Percentiles rank a stretch among this genome's conserved stretches.
phyloP scores from a whole-genome alignment of 2,888 invertebrate species.

The Drosophila rubida region DNA sequence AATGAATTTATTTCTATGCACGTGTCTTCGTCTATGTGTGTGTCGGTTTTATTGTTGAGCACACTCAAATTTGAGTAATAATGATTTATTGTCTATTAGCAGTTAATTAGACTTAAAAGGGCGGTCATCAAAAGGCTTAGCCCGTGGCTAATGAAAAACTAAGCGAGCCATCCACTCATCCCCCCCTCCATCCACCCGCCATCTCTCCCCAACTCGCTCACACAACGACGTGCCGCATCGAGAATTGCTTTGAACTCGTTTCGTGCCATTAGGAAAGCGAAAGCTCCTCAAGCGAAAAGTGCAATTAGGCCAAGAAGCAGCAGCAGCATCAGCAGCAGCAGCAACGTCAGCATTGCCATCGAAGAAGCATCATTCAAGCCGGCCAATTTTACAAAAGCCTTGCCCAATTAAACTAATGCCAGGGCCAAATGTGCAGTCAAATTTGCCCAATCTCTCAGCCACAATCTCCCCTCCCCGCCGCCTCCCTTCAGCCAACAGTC shows the following conservation, averaged over 20 bases:
- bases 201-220: neutral
- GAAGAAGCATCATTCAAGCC: conserved; percentile 40
- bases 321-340: neutral
- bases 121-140: conserved; percentile 73
- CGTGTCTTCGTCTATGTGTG: conserved; percentile 17
- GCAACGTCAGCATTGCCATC: conserved; percentile 9
- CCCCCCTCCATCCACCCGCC: neutral
- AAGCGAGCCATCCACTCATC: conserved; percentile 42
- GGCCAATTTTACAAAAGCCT: conserved; percentile 57
- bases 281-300: conserved; percentile 68
- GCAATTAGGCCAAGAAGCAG: conserved; percentile 66
- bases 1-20: conserved; percentile 66
- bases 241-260: conserved; percentile 74
- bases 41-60: conserved; percentile 53
- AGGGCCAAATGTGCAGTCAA: conserved; percentile 55
- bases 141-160: conserved; percentile 77
- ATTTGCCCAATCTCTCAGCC: conserved; percentile 37
- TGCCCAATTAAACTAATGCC: conserved; percentile 67
- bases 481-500: neutral
- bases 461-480: neutral
- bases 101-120: conserved; percentile 81
- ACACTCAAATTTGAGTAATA: conserved; percentile 76
- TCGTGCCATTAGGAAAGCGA: conserved; percentile 65
- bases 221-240: conserved; percentile 1
- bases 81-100: conserved; percentile 81